Evolutionary conservation across 2,113 vertebrate species (phyloP), one percentile per base, ranked within the genome.

Genomic region (Pedionomus torquatus): DNA sequence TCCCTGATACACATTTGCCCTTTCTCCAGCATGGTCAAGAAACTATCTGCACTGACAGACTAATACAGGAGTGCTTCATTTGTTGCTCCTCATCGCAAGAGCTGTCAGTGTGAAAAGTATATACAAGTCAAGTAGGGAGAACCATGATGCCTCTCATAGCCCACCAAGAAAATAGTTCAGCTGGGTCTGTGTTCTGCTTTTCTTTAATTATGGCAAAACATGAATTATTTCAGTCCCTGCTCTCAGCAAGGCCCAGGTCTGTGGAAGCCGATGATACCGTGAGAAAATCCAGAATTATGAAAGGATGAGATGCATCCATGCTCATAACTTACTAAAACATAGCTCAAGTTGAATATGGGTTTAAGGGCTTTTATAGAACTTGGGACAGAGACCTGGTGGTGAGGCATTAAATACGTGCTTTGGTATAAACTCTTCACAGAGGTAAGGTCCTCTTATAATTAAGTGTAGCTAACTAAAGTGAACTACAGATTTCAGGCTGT

Each of bases 391-490:
- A 83, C 8, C 37, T 25, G 10, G 49, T 24, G 13, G 24, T n/a
- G 28, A 31, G 44, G 35, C 52, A 86, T 85, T 88, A 86, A 93
- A 52, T 61, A 77, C 24, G 11, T 69, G 63, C 31, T 72, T 79
- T 76, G 13, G n/a, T 80, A 65, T 31, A 72, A 94, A 85, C 9
- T 43, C 52, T 72, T 64, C 30, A 52, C 5, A 57, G 52, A 69
- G 61, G 86, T 79, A 93, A 86, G 39, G 80, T 90, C 43, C 3
- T 85, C 12, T 69, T 95, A 91, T 93, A 86, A 87, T 95, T 84
- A 89, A 82, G 25, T 23, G 57, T 52, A 79, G 35, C 70, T 94
- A 91, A 93, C 94, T 71, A 78, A 90, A 89, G 13, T 48, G 81
- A 87, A 95, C 44, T 78, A 33, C 43, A 87, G 44, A 83, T 77